These are phyloP conservation scores for Pemphredon lugubris DNA, from an alignment of 2,888 invertebrate species.

Conservation along the genomic window DNA sequence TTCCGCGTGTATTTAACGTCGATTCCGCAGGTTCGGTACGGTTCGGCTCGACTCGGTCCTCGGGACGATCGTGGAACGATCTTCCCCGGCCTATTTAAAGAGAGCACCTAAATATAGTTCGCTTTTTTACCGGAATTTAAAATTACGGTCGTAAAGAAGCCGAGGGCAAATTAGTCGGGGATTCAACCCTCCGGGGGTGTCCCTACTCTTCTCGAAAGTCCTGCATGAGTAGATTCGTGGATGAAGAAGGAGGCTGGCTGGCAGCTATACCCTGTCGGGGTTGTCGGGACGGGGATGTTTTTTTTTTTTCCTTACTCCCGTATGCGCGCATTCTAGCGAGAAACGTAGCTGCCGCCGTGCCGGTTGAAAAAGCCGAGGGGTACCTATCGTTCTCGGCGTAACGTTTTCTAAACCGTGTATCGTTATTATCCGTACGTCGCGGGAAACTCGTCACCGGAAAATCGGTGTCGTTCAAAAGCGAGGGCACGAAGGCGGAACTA, in stretches of 20 bases:
- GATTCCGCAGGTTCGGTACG: constrained; percentile 47
- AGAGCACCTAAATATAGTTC: constrained; percentile 73
- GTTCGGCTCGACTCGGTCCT: constrained; percentile 22
- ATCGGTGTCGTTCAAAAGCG: no score
- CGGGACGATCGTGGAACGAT: constrained; percentile 50
- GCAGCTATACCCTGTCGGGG: not conserved
- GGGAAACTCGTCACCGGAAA: no score
- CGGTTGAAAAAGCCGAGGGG: no score
- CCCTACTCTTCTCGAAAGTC: constrained; percentile 40
- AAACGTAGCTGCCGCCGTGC: no score
- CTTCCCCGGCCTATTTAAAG: constrained; percentile 58
- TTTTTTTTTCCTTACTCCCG: no score
- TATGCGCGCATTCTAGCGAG: no score
- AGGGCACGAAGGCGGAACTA: no score
- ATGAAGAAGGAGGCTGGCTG: not conserved
- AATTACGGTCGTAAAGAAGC: constrained; percentile 79
- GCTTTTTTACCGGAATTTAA: constrained; percentile 75
- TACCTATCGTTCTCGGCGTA: no score
- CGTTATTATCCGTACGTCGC: no score
- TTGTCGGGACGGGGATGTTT: no score
- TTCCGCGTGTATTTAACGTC: constrained; percentile 55
- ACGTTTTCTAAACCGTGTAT: no score
- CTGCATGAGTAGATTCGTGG: constrained; percentile 21
- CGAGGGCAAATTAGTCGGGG: constrained; percentile 75
- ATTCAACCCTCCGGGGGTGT: constrained; percentile 65